Evolutionary conservation across 2,888 invertebrate genomes (phyloP), one percentile per base, ranked within the genome.

Genomic region (Leptura quadrifasciata): DNA sequence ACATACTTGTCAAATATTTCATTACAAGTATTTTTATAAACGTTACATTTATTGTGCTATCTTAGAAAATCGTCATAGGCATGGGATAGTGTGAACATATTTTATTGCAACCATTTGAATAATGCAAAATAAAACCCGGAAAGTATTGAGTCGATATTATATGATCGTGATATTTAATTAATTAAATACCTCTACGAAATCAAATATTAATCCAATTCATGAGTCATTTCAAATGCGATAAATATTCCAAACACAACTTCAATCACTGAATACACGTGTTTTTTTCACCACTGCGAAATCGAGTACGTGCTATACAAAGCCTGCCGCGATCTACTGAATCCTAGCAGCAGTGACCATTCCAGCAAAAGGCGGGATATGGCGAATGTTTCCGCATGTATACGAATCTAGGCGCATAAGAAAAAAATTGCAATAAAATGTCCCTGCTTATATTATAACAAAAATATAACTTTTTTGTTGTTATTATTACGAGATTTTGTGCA

Each of bases 331-430:
- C 35, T 57, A 76, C 76, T 76, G 73, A 65, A 72, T 60, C 63
- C 55, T 24, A 39, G 58, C 58, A n/a, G 69, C 68, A 70, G 57
- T 76, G 63, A 39, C 72, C 72, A 76, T 72, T 76, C 73, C 35
- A 71, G 70, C 55, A 64, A 17, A 47, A 69, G 74, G 70, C 79
- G 80, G 75, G 71, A 70, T 76, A 58, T 65, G 18, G 78, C 80
- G 80, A 78, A 68, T 71, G 76, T 72, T 77, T 76, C 78, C 78
- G 80, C 78, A 21, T 65, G 61, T 61, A 24, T 72, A 80, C 80
- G 80, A 79, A 20, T 70, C 72, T 60, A 74, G 74, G 77, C 72
- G 75, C 73, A 74, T 63, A 69, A 69, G 35, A 39, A 69, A 74
- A 79, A 79, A 75, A 6, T 65, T 58, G 65, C 74, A 72, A 76